Evolutionary conservation across 2,888 invertebrate genomes (phyloP), one percentile per base, ranked within the genome.

Genomic region (Timema podura): DNA sequence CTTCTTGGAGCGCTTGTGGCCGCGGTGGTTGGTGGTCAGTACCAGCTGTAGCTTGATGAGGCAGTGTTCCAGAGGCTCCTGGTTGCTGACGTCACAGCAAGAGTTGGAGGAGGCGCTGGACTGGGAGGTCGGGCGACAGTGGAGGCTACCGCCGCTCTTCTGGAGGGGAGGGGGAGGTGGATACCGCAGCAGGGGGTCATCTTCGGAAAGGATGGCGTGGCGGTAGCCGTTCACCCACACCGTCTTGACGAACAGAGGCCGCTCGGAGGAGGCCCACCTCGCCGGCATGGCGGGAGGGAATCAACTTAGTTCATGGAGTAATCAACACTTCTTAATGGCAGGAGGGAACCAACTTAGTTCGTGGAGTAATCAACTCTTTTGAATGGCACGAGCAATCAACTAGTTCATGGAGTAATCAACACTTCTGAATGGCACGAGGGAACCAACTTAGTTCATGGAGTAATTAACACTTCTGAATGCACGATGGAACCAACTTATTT

Each of bases 181-280:
- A 49, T 70, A 65, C n/a, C 67, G 68, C 30, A 48, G 65, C 59
- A 81, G 74, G 8, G 84, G 88, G 79, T 90, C 90, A 81, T 89
- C 87, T 71, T 86, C 82, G 7, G 87, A 84, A 67, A 91, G 82
- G 65, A 91, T 85, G 16, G 89, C 90, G 82, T 89, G 89, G 74
- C 90, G 85, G 75, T 88, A 86, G 30, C 90, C 90, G 77, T 89
- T 87, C 71, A 89, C 86, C 92, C 92, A 93, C 68, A 86, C 81
- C 0, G 86, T 86, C 71, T 81, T 81, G 48, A 87, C 84, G 73
- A 83, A 86, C 44, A 87, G 80, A 5, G 86, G 85, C 72, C 85
- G 79, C 73, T 83, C 82, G 72, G 86, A 86, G 3, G 86, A 85
- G 74, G 86, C 83, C 87, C 87, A 87, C 72, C 84, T 83, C 8